Percentiles rank a stretch among this genome's conserved stretches.
phyloP scores from a whole-genome alignment of 2,113 vertebrate species.

The Chaetodon trifascialis region DNA sequence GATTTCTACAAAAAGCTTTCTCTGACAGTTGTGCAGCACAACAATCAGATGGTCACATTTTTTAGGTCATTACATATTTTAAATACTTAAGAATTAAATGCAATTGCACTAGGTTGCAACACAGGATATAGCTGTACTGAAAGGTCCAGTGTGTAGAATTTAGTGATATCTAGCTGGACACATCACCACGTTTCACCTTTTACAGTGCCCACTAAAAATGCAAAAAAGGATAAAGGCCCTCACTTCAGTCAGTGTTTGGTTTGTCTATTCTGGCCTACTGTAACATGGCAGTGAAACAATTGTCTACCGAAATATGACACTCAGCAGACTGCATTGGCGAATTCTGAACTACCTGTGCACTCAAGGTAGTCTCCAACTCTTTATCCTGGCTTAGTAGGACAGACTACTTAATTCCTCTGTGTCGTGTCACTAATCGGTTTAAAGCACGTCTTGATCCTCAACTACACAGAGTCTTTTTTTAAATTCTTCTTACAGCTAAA shows the following conservation, averaged over 20 bases:
- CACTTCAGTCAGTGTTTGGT: no score
- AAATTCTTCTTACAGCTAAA: slow-evolving; percentile 3
- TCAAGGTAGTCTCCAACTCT: slow-evolving; percentile 4
- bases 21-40: not conserved
- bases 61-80: no score
- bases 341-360: not conserved
- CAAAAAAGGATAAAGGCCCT: no score
- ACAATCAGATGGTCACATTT: not conserved
- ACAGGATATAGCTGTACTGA: no score
- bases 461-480: not conserved
- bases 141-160: no score
- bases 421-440: slow-evolving; percentile 21
- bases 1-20: no score
- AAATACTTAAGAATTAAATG: no score
- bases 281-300: not conserved
- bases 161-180: no score
- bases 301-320: not conserved
- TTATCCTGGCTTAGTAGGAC: not conserved
- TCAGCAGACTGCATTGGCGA: not conserved
- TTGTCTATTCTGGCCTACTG: no score
- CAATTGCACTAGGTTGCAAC: no score
- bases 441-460: slow-evolving; percentile 4
- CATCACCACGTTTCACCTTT: no score
- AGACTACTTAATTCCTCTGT: slow-evolving; percentile 7
- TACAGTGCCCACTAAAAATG: no score